These are phyloP conservation scores for Chloroceryle aenea DNA, from an alignment of 2,113 vertebrate genomes.

Conservation along the genomic window DNA sequence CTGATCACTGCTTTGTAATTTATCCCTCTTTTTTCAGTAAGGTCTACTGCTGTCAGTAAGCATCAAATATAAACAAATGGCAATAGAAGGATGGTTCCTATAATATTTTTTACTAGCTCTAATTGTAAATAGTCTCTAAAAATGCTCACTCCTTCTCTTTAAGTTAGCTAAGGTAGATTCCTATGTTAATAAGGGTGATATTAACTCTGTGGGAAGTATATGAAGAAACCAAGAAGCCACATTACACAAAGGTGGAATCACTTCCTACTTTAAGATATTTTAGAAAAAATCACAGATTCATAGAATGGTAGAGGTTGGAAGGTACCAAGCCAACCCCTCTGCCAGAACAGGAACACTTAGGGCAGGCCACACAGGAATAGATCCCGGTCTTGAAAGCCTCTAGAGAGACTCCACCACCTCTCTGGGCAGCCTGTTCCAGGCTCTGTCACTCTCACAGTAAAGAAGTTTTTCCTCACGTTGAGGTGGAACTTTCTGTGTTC, in stretches of 20 bases:
- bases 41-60: background rate
- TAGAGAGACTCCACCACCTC: no score
- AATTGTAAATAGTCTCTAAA: background rate
- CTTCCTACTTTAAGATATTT: background rate
- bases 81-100: background rate
- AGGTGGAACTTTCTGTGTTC: no score
- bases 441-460: no score
- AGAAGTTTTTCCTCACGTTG: no score
- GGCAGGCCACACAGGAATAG: no score
- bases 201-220: background rate
- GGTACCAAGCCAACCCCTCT: no score
- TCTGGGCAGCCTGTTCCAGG: no score
- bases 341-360: no score
- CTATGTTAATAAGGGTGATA: background rate
- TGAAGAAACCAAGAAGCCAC: background rate
- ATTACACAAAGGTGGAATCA: background rate
- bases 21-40: background rate
- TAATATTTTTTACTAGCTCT: background rate
- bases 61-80: background rate
- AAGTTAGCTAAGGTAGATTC: background rate
- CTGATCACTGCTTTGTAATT: background rate
- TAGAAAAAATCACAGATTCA: background rate
- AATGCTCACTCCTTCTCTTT: background rate
- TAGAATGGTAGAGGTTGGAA: no score
- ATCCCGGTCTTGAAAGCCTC: no score